Evolutionary conservation across 2,113 vertebrate species (phyloP), one percentile per base, ranked within the genome.

Genomic region (Climacteris rufus): DNA sequence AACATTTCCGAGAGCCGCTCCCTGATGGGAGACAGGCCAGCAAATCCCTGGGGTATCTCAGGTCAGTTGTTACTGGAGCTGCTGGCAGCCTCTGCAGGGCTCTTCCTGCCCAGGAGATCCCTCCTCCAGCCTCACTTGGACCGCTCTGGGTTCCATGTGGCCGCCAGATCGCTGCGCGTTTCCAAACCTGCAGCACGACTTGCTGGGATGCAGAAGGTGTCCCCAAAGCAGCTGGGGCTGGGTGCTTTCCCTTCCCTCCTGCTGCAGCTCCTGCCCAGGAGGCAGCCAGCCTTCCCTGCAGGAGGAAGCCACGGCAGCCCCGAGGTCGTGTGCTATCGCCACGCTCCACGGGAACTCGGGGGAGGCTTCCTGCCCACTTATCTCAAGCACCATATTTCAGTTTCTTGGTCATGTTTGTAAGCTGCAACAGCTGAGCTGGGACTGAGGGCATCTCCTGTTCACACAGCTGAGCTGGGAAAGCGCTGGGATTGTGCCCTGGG

Each of bases 291-390:
- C 57, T 28, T 30, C 40, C 13, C 6, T 1, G 30, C 42, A 8
- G 42, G 44, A 44, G 50, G 87, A 74, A 89, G 33, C 68, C 14
- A 0, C 3, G 0, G 52, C 50, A 47, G 59, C 59, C 68, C 28
- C 0, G 89, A 89, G 91, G 74, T 45, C 11, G 0, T 49, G 33
- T 28, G 69, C 89, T 91, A 45, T 57, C 14, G 2, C 74, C 37
- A 21, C n/a, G 0, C 63, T 82, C 27, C 2, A 31, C 6, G 5
- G 82, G 77, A 89, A 89, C 50, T 33, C 1, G 2, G 70, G 22
- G 71, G 57, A 90, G 61, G 68, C 39, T 96, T 93, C 95, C 96
- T 96, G 92, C 22, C 59, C 57, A 1, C 54, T 93, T 89, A 91
- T 94, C 86, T 93, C 82, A 35, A 83, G 47, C 59, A 80, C 70